Conservation (phyloP, 2,113 vertebrate genomes). For the Platysteira castanea region DNA sequence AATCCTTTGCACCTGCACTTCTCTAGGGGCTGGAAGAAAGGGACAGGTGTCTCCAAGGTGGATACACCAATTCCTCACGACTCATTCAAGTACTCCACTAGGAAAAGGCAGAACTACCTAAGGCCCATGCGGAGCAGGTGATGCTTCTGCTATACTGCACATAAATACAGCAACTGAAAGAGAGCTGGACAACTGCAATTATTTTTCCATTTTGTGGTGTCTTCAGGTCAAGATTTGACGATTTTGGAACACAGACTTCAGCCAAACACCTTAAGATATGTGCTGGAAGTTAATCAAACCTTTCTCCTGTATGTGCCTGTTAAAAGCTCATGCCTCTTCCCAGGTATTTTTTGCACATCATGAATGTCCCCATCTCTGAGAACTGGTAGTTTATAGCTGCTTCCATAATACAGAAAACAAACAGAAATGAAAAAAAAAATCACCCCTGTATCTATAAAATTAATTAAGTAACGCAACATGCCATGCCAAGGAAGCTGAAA, state of each 20-base stretch:
- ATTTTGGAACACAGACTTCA: background rate
- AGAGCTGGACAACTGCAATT: background rate
- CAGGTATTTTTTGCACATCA: background rate
- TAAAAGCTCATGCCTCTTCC: background rate
- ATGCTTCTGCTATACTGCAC: background rate
- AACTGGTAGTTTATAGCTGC: background rate
- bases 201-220: background rate
- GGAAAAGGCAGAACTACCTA: background rate
- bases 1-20: background rate
- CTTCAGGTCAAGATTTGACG: background rate
- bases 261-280: background rate
- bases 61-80: background rate
- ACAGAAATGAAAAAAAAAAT: background rate
- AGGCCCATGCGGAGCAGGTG: background rate
- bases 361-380: background rate
- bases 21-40: background rate
- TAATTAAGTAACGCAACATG: background rate
- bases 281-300: background rate
- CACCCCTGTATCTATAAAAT: background rate
- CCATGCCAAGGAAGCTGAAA: background rate
- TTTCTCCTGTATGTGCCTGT: background rate
- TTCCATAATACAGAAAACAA: background rate
- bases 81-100: background rate
- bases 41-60: background rate
- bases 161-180: background rate